Base-by-base conservation (phyloP, 2,797 vertebrate genomes). In the Crax fasciolata region DNA sequence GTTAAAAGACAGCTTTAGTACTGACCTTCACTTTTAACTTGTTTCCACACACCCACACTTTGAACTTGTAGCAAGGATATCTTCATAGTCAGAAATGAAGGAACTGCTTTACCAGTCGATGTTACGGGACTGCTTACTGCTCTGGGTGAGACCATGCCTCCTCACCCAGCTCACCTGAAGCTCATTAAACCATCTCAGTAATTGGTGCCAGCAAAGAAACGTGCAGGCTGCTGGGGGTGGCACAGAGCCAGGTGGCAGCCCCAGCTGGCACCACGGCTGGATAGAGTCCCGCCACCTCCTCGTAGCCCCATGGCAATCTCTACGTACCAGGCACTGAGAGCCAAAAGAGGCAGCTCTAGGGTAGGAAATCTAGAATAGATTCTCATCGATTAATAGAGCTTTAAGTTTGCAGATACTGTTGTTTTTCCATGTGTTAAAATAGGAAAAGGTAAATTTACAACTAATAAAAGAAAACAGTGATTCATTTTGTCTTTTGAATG, bases 111-210 rank as follows among this genome's bases (percentile, higher is more conserved):
- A 11, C 41, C 43, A 77, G 23, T 41, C 25, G 13, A 12, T 10
- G 1, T 6, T 0, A 11, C 3, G 0, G 27, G 7, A 44, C 39
- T 1, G 0, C 4, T n/a, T 46, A 6, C 35, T 11, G 6, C 3
- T 1, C 25, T 12, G 3, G 3, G 3, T 57, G 25, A n/a, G 28
- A 27, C 10, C 38, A 12, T 38, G 11, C 19, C n/a, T 27, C n/a
- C n/a, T 27, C 15, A 15, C 4, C 14, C 32, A 79, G 49, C 54
- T 9, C 83, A 27, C 49, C 43, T 79, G 76, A 43, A 61, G 13
- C n/a, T 72, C 63, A 27, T 46, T 10, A 59, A 76, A 43, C 54
- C 8, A 3, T 6, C 30, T 27, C 41, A 32, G 10, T 11, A 13
- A 4, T 19, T 2, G 24, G 4, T 19, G 6, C 23, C 10, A 54